Base-by-base conservation (phyloP, 2,888 invertebrate genomes). In the Seira sanloemensis region DNA sequence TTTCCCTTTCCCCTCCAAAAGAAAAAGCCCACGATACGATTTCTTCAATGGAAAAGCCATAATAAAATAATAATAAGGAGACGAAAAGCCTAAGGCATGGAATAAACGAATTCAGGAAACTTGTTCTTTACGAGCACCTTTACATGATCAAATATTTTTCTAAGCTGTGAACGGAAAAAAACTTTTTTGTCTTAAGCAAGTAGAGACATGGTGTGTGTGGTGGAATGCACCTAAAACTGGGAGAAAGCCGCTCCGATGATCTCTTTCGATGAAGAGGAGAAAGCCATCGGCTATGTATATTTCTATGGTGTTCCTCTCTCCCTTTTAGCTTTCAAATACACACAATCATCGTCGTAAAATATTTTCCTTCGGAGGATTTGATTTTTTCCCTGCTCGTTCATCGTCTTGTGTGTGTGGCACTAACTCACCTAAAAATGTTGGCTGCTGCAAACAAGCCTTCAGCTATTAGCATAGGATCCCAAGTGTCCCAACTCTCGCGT, bases 371-470 rank as follows among this genome's bases (percentile, higher is more conserved):
- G 67, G 67, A 62, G 62, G 62, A 62, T 62, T 62, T 62, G 62
- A 62, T 62, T 26, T 67, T 26, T 26, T 25, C 25, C 27, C 26
- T 67, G n/a, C 67, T 26, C 26, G 18, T 67, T 66, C 66, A 21
- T 62, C 66, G 5, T 67, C 25, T 67, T 5, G n/a, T n/a, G n/a
- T n/a, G n/a, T n/a, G n/a, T 67, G 2, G 24, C 27, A 26, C 1
- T 9, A 72, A 72, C 83, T 89, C 89, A 94, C 94, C 94, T 94
- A 91, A 96, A 97, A 92, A 99, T 99, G 92, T 99, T 99, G 88
- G 99, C 99, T 19, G 98, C 98, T 18, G 99, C 98, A 92, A 99
- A 99, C 76, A 99, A 94, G 37, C 97, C 98, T 92, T 98, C 98
- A 25, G 97, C 97, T 87, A 96, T 96, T 89, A 99, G 94, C 95